Evolutionary conservation across 2,888 invertebrate species (phyloP).

Genomic region (Melangyna quadrimaculata): DNA sequence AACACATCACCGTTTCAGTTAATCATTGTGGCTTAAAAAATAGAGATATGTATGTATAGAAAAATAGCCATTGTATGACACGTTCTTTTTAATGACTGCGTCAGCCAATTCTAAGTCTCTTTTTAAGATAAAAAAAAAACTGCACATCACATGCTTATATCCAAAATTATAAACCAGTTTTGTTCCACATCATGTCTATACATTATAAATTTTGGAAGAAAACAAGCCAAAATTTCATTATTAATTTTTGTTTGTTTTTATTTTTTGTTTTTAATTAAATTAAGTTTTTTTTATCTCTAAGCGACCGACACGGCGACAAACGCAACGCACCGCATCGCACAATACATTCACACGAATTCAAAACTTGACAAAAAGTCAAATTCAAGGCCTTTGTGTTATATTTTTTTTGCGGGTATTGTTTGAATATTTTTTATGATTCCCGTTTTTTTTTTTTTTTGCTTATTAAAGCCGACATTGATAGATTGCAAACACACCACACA

Average conservation of each 20-base stretch:
- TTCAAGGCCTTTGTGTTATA: constrained; percentile 33
- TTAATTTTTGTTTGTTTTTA: not conserved
- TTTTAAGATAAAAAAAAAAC: constrained; percentile 9
- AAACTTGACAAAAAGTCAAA: constrained; percentile 34
- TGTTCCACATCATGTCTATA: constrained; percentile 13
- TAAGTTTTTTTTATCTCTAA: not conserved
- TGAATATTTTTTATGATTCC: not conserved
- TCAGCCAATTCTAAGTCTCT: not conserved
- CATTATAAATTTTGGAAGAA: not conserved
- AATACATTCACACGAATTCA: constrained; percentile 6
- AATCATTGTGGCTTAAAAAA: not conserved
- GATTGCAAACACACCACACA: constrained; percentile 46
- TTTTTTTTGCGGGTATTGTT: constrained; percentile 2
- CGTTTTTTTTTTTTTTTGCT: not conserved
- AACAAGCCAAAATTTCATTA: constrained; percentile 15
- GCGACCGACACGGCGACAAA: too few relatives aligned
- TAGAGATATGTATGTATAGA: too few relatives aligned
- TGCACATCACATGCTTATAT: not conserved
- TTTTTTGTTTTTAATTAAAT: not conserved
- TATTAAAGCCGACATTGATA: constrained; percentile 37
- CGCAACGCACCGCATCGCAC: too few relatives aligned
- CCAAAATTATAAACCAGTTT: constrained; percentile 30
- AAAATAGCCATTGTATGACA: not conserved
- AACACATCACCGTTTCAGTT: not conserved
- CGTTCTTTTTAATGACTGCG: not conserved